Evolutionary conservation across 53 echinoderm and acorn worm species (phyloP), one percentile per base, ranked within the genome.

Genomic region (Holothuria leucospilota): DNA sequence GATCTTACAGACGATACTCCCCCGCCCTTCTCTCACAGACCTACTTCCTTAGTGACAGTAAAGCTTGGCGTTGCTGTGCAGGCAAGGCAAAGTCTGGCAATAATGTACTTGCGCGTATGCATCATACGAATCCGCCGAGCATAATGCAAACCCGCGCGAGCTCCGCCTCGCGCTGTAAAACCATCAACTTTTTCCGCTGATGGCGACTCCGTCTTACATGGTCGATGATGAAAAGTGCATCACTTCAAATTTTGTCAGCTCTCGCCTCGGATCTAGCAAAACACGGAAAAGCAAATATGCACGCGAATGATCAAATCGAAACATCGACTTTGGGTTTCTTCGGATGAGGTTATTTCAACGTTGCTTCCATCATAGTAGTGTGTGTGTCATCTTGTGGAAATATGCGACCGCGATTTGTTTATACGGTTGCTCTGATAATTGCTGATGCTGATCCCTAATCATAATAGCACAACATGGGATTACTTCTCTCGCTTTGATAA

Each of bases 291-390:
- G 40, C 72, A 39, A 39, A 72, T 72, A 72, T 72, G 72, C 72
- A 72, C 40, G 14, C 34, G 72, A 72, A 72, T 18, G 68, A 39
- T 46, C 72, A 39, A 72, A 72, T 72, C 40, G 72, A 72, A 72
- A 72, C 72, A 72, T 72, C 72, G 46, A 15, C 46, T 72, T 39
- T 23, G 16, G 20, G 39, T 72, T 46, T 72, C 39, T 46, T 30
- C 40, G 18, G 72, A 39, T 72, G 72, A 72, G 72, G 72, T 70
- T 41, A 72, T 56, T 16, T 72, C 72, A 72, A 39, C 72, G 72
- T 21, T 46, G 34, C 40, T 30, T 41, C 72, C 46, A n/a, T 16
- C 11, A 14, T n/a, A 20, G 8, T 42, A 30, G 72, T 72, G 23
- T 72, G 21, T 39, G 72, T 72, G 20, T 23, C 39, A 72, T 72